Base-by-base conservation (phyloP, 2,113 vertebrate genomes). In the Saimiri boliviensis region DNA sequence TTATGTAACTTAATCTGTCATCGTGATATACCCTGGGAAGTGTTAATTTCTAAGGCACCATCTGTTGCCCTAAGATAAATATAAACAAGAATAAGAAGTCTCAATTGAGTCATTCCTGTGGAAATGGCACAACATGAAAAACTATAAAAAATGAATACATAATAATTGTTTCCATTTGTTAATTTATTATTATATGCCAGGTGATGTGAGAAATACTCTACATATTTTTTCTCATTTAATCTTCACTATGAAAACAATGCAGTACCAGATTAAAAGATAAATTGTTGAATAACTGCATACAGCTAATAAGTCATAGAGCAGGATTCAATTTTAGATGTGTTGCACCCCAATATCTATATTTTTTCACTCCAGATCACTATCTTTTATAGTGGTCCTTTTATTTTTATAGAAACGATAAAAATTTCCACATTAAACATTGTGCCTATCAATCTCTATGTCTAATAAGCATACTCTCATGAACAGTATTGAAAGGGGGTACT, bases 121-220 rank as follows among this genome's bases (percentile, higher is more conserved):
- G 49, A 93, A 93, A 93, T 45, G 79, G 60, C 35, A 92, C 66
- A 95, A 40, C 7, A 68, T 58, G 45, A 76, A 91, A 91, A 93
- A 89, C 1, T n/a, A 79, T 25, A 8, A 89, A 94, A 86, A 82
- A 5, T 3, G 8, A 30, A 58, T 37, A 8, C 0, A 32, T 19
- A 45, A 92, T 77, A 66, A 63, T 86, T 93, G 23, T 82, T 89
- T 71, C 5, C 10, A 77, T 42, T 49, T 76, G 76, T 52, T 70
- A 81, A 82, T 86, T 86, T 91, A 89, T 93, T 96, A 60, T 66
- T 86, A 37, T 90, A 82, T 60, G 21, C 32, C 74, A 95, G 80
- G 52, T 3, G 6, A 8, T 86, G 16, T 95, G 74, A 35, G 56
- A 82, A 93, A 86, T 45, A 66, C 7, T 90, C 47, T 56, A 17